Evolutionary conservation across 2,888 invertebrate species (phyloP), one percentile per base, ranked within the genome.

Genomic region (Athalia rosae): DNA sequence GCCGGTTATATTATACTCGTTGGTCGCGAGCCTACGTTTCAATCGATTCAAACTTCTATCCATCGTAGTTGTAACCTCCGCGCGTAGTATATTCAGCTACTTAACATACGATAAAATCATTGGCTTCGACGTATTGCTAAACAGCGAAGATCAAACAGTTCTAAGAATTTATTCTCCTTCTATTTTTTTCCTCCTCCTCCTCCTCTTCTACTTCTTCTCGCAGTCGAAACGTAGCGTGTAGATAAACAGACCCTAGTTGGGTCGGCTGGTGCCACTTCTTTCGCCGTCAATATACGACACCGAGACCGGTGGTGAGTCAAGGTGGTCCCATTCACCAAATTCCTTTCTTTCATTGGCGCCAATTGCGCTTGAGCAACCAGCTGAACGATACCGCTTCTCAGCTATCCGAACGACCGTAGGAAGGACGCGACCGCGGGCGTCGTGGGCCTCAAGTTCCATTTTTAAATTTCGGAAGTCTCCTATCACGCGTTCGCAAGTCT

Each of bases 241-340:
- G 4, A 66, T 13, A 48, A 48, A 9, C 48, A 48, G 66, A 15
- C 66, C 15, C 15, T 6, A 53, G 53, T 53, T 53, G 53, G 28
- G 28, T 28, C 28, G 28, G 2, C 28, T 28, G 28, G 28, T 28
- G 28, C 28, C 28, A 28, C 28, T 28, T 28, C 28, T 28, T 28
- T 28, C 28, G 28, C 28, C 2, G 28, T 28, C 28, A 28, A 28
- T 28, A 61, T 61, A 61, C 9, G 45, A 13, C 6, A n/a, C 11
- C n/a, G 6, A 6, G 28, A 76, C 62, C 79, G 74, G 79, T 62
- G 76, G 80, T 64, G 77, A 77, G n/a, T 66, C 77, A 79, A 73
- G 85, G 84, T 86, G 86, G 87, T 88, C 86, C 87, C 87, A 85
- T 87, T 87, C 86, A 85, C 87, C 83, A 84, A 88, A 88, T 88